Evolutionary conservation across 1,140 invertebrate genomes (phyloP).

Genomic region (Leptinotarsa undecemlineata): DNA sequence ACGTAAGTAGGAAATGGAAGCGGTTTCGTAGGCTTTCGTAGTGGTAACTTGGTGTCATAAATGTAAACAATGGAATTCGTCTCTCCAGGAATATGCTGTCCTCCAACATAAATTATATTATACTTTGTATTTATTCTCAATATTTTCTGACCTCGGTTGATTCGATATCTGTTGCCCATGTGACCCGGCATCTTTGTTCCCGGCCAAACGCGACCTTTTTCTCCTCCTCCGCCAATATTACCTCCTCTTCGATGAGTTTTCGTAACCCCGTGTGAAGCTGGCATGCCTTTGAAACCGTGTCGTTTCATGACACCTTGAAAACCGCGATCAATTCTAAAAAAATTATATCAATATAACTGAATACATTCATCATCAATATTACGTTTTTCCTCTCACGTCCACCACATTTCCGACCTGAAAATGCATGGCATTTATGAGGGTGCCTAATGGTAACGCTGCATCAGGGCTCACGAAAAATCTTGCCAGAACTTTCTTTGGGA

Average conservation of each 20-base stretch:
- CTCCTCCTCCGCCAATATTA: slow-evolving; percentile 83
- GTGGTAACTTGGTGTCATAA: slow-evolving; percentile 76
- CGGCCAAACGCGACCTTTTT: slow-evolving; percentile 86
- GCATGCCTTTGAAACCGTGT: slow-evolving; percentile 94
- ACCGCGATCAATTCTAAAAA: slow-evolving; percentile 82
- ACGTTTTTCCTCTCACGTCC: slow-evolving; percentile 92
- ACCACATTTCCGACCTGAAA: slow-evolving; percentile 90
- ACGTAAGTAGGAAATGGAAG: slow-evolving; percentile 84
- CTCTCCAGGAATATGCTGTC: slow-evolving; percentile 79
- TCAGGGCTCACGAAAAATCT: slow-evolving; percentile 87
- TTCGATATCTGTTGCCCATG: slow-evolving; percentile 86
- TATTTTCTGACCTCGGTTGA: slow-evolving; percentile 76
- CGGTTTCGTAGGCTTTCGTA: slow-evolving; percentile 61
- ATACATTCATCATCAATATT: slow-evolving; percentile 47
- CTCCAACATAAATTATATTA: slow-evolving; percentile 88
- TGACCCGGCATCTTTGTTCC: slow-evolving; percentile 97
- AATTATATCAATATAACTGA: background rate
- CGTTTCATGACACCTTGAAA: slow-evolving; percentile 98
- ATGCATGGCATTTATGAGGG: slow-evolving; percentile 85
- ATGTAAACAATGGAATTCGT: slow-evolving; percentile 80
- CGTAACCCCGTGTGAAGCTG: slow-evolving; percentile 88
- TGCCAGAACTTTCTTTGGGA: slow-evolving; percentile 83
- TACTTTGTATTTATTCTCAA: slow-evolving; percentile 91
- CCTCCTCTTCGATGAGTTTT: slow-evolving; percentile 94
- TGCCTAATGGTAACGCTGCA: slow-evolving; percentile 86